Percentiles rank a stretch among this genome's conserved stretches.
These are phyloP conservation scores for Xanthia icteritia DNA, from an alignment of 2,888 invertebrate genomes.

Conservation along the genomic window DNA sequence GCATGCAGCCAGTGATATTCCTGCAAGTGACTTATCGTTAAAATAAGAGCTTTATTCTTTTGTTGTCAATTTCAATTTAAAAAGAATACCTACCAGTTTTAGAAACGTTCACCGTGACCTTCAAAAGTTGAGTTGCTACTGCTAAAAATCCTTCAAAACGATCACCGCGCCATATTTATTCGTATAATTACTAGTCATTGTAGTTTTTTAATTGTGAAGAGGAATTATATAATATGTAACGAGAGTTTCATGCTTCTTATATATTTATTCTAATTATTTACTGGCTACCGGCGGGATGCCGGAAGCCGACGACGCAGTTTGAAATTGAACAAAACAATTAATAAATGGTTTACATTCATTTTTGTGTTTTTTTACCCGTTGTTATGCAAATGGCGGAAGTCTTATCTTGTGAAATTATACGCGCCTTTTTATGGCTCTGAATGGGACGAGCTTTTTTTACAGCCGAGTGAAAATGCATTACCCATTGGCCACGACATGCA, in stretches of 20 bases:
- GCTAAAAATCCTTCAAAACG: constrained; percentile 63
- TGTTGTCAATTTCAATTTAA: constrained; percentile 1
- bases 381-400: not conserved
- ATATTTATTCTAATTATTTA: constrained; percentile 77
- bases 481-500: no score
- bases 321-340: constrained; percentile 69
- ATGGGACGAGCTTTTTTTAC: not conserved
- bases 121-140: not conserved
- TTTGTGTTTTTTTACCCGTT: constrained; percentile 65
- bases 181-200: constrained; percentile 77
- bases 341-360: constrained; percentile 85
- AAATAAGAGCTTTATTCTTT: constrained; percentile 15
- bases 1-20: constrained; percentile 19
- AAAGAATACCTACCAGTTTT: not conserved
- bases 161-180: constrained; percentile 63
- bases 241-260: constrained; percentile 81
- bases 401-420: not conserved
- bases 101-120: constrained; percentile 1
- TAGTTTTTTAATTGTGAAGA: constrained; percentile 79
- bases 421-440: not conserved
- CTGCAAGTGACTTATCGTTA: constrained; percentile 22
- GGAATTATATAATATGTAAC: constrained; percentile 72
- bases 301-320: constrained; percentile 68
- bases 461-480: not conserved
- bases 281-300: constrained; percentile 59